Conservation (phyloP, 53 echinoderm and acorn worm genomes). For the Actinopyga echinites region DNA sequence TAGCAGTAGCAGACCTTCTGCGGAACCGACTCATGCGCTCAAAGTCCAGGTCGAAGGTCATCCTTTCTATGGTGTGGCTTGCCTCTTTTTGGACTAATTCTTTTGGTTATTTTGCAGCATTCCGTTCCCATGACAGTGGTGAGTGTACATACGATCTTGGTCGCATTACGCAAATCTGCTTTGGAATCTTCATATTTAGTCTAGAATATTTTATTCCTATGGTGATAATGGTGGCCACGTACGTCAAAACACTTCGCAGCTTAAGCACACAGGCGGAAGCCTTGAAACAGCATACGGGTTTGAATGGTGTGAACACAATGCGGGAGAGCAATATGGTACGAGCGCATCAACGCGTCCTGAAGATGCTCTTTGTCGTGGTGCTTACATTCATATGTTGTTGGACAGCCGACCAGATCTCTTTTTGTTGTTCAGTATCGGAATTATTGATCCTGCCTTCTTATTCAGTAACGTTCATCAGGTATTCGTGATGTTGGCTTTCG, state of each 20-base stretch:
- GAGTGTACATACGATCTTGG: conserved; percentile 22
- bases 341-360: conserved; percentile 61
- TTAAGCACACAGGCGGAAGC: conserved; percentile 54
- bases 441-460: conserved; percentile 29
- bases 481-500: conserved; percentile 64
- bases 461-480: conserved; percentile 50
- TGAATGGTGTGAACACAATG: neutral
- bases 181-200: conserved; percentile 59
- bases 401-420: conserved; percentile 67
- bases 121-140: neutral
- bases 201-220: conserved; percentile 70
- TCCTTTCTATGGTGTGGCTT: conserved; percentile 36
- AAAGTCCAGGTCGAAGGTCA: conserved; percentile 34
- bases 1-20: conserved; percentile 37
- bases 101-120: conserved; percentile 44
- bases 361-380: conserved; percentile 69
- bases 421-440: conserved; percentile 55
- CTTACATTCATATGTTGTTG: conserved; percentile 69
- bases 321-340: conserved; percentile 56
- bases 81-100: conserved; percentile 53
- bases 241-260: conserved; percentile 49
- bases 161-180: conserved; percentile 22
- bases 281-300: conserved; percentile 10
- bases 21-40: conserved; percentile 16
- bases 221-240: conserved; percentile 65